These are phyloP conservation scores for Hyposoter didymator DNA, from an alignment of 2,888 invertebrate species.

Conservation along the genomic window DNA sequence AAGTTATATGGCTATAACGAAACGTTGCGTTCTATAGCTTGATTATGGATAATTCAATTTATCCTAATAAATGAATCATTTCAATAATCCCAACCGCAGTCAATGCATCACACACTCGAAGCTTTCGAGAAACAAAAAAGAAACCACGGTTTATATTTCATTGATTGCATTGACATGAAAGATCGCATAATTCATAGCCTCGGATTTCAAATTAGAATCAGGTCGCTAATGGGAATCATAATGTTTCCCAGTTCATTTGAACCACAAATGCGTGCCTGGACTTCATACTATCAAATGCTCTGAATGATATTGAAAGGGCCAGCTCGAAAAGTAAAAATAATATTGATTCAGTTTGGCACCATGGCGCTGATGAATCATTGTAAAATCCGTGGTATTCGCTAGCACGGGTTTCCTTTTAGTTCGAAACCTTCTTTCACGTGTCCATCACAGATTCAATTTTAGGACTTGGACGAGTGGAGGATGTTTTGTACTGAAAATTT, in stretches of 20 bases:
- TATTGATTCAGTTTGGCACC: not conserved
- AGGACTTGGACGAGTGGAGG: slow-evolving; percentile 7
- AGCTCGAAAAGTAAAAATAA: not conserved
- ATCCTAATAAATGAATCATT: slow-evolving; percentile 3
- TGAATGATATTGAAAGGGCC: not conserved
- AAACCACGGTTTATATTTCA: not conserved
- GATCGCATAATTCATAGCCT: not conserved
- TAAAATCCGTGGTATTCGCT: not conserved
- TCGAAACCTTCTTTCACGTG: slow-evolving; percentile 16
- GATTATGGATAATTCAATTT: slow-evolving; percentile 10
- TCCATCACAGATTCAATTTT: slow-evolving; percentile 34
- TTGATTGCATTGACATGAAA: not conserved
- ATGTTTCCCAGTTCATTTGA: not conserved
- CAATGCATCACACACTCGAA: not conserved
- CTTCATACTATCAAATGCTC: not conserved
- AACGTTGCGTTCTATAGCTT: not conserved
- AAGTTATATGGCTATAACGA: not conserved
- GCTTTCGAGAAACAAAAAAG: not conserved
- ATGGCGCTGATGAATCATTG: not conserved
- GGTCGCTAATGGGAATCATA: not conserved
- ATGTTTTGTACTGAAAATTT: slow-evolving; percentile 13
- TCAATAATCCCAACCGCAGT: not conserved
- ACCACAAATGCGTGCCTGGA: not conserved
- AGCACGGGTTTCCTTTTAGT: slow-evolving; percentile 26
- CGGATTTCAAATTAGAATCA: not conserved